phyloP scores from a whole-genome alignment of 2,888 invertebrate species.

The Marronus borbonicus region DNA sequence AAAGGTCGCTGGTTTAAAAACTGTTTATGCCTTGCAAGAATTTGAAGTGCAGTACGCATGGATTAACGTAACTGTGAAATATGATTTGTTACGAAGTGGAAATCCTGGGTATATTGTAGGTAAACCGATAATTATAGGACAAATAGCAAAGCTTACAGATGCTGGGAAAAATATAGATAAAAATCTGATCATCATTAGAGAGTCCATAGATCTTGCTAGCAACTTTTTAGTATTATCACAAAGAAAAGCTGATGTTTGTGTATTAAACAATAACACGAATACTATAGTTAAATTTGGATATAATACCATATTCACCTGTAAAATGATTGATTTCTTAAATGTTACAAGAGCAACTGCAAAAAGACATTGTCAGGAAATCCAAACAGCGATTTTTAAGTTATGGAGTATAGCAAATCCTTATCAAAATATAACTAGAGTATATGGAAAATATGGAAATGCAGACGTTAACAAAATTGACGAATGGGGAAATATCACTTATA shows the following conservation, averaged over 20 bases:
- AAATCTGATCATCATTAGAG: slow-evolving; percentile 53
- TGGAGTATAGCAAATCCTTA: slow-evolving; percentile 59
- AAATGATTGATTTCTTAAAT: slow-evolving; percentile 57
- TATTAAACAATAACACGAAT: slow-evolving; percentile 65
- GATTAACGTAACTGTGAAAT: slow-evolving; percentile 62
- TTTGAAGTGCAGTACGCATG: slow-evolving; percentile 65
- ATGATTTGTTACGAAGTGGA: slow-evolving; percentile 74
- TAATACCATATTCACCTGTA: slow-evolving; percentile 72
- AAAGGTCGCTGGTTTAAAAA: slow-evolving; percentile 50
- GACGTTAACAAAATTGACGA: slow-evolving; percentile 66
- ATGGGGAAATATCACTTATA: slow-evolving; percentile 71
- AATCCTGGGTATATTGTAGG: slow-evolving; percentile 83
- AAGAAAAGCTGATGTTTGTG: slow-evolving; percentile 71
- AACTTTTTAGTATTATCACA: slow-evolving; percentile 68
- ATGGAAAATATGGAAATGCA: slow-evolving; percentile 73
- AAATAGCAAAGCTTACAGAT: slow-evolving; percentile 56
- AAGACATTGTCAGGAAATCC: slow-evolving; percentile 63
- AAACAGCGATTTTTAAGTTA: slow-evolving; percentile 62
- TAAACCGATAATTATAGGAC: slow-evolving; percentile 75
- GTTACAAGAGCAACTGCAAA: slow-evolving; percentile 58
- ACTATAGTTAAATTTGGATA: slow-evolving; percentile 71
- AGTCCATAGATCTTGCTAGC: slow-evolving; percentile 58
- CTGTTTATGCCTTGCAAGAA: slow-evolving; percentile 60
- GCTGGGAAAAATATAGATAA: slow-evolving; percentile 44
- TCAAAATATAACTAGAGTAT: slow-evolving; percentile 63